Evolutionary conservation across 2,888 invertebrate genomes (phyloP).

Genomic region (Amphipyra berbera): DNA sequence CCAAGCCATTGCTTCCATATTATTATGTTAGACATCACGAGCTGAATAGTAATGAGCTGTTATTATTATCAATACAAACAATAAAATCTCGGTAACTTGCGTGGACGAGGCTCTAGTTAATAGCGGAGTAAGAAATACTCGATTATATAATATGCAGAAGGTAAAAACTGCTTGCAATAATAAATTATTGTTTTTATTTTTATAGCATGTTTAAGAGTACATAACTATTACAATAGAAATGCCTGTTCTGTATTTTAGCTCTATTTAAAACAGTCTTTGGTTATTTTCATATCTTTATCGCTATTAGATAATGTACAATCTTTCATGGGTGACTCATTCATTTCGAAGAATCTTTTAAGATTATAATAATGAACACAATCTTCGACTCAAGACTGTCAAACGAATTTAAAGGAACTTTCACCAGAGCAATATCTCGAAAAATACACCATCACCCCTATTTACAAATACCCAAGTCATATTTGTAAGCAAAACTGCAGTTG

Average conservation of each 20-base stretch:
- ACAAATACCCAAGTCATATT: conserved; percentile 10
- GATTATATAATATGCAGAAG: conserved; percentile 9
- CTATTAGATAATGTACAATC: conserved; percentile 28
- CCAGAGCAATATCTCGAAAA: background rate
- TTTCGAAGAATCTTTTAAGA: background rate
- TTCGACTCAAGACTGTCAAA: background rate
- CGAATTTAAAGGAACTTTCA: conserved; percentile 13
- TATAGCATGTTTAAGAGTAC: background rate
- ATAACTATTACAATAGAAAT: background rate
- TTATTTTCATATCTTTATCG: conserved; percentile 34
- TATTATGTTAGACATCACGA: conserved; percentile 60
- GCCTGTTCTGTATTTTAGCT: conserved; percentile 3
- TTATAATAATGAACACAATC: conserved; percentile 4
- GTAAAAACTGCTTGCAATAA: conserved; percentile 4
- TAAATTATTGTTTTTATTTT: background rate
- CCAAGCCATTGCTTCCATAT: conserved; percentile 58
- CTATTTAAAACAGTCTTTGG: conserved; percentile 9
- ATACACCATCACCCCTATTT: too few relatives aligned
- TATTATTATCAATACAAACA: conserved; percentile 51
- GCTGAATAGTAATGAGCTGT: conserved; percentile 60
- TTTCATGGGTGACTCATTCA: conserved; percentile 30
- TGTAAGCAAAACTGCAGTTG: conserved; percentile 17
- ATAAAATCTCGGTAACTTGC: conserved; percentile 45
- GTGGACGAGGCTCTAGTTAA: conserved; percentile 12
- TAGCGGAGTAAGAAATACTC: conserved; percentile 21